These are phyloP conservation scores for Aelia acuminata DNA, from an alignment of 2,888 invertebrate species.

Conservation along the genomic window DNA sequence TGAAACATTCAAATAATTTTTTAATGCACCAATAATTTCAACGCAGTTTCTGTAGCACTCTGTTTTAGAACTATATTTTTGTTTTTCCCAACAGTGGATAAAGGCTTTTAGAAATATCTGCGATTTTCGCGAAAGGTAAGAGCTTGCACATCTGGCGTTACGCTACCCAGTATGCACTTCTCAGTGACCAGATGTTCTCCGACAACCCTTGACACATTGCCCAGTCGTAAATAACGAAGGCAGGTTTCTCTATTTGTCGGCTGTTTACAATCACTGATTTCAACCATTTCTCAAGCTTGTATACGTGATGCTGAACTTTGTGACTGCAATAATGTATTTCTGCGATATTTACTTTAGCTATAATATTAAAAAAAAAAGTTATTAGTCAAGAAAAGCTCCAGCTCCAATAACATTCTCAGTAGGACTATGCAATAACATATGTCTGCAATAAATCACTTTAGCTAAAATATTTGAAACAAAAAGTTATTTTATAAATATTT, in stretches of 20 bases:
- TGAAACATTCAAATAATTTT: too few species aligned
- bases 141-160: background rate
- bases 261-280: background rate
- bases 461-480: too few species aligned
- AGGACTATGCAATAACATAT: too few species aligned
- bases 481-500: too few species aligned
- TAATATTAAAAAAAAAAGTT: too few species aligned
- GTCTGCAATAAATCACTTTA: too few species aligned
- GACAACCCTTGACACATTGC: background rate
- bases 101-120: background rate
- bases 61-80: too few species aligned
- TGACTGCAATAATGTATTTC: background rate
- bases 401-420: too few species aligned
- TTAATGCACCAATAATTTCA: too few species aligned
- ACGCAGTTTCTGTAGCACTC: too few species aligned
- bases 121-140: background rate
- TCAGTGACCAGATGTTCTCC: background rate
- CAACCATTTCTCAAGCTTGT: background rate
- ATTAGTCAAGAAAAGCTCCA: too few species aligned
- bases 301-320: background rate
- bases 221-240: background rate
- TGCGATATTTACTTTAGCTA: too few species aligned
- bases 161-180: background rate
- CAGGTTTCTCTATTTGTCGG: background rate
- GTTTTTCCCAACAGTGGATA: background rate